Evolutionary conservation across 2,113 vertebrate genomes (phyloP).

Genomic region (Serilophus lunatus): DNA sequence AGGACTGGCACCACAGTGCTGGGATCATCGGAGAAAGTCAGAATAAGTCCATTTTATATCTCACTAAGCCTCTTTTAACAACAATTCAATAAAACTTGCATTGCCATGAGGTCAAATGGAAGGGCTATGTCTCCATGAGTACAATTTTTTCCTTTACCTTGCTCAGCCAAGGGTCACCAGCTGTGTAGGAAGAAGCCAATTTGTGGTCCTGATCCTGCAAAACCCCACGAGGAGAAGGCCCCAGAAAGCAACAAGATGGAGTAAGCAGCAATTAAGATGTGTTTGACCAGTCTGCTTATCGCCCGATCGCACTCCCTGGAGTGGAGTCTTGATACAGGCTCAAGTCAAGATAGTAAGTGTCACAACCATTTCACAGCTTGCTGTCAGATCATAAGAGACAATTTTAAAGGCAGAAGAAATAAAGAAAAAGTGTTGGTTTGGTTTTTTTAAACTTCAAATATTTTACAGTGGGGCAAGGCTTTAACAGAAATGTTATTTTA

Average conservation of each 20-base stretch:
- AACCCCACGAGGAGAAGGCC: background rate
- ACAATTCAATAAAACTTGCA: background rate
- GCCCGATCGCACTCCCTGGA: background rate
- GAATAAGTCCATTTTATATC: background rate
- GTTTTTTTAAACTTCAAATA: background rate
- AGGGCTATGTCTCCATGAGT: background rate
- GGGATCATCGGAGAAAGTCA: background rate
- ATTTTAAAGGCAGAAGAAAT: background rate
- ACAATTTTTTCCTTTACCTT: background rate
- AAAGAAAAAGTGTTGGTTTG: background rate
- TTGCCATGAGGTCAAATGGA: background rate
- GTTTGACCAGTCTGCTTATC: background rate
- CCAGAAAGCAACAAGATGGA: background rate
- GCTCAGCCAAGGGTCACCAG: background rate
- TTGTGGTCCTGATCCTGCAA: background rate
- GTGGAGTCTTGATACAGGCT: background rate
- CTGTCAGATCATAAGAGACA: background rate
- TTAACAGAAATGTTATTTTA: background rate
- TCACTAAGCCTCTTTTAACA: background rate
- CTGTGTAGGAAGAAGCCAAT: background rate
- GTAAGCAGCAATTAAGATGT: background rate
- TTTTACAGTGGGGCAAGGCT: background rate
- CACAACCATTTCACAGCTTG: constrained; percentile 1
- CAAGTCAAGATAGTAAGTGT: background rate
- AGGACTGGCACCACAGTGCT: background rate